Evolutionary conservation across 1,140 invertebrate species (phyloP).

Genomic region (Brachystomella parvula): DNA sequence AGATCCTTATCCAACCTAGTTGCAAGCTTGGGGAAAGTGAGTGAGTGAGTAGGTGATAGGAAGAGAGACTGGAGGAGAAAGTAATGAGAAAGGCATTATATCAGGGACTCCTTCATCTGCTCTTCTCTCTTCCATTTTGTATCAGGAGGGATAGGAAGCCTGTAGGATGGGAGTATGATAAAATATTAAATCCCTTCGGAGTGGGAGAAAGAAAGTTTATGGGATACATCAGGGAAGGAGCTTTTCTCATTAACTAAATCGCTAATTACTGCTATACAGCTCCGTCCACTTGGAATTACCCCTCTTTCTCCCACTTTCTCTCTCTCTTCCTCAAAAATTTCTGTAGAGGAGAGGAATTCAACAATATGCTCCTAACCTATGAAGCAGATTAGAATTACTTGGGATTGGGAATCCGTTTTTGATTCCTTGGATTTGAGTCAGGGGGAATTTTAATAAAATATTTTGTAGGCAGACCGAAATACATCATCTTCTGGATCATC

Average conservation of each 20-base stretch:
- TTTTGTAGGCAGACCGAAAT: neutral
- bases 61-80: neutral
- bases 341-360: neutral
- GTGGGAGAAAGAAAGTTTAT: neutral
- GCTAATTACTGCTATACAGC: slow-evolving; percentile 4
- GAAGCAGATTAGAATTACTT: no score
- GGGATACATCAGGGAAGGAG: slow-evolving; percentile 7
- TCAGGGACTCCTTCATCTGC: neutral
- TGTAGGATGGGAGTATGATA: neutral
- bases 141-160: no score
- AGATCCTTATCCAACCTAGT: no score
- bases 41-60: neutral
- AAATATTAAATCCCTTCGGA: slow-evolving; percentile 7
- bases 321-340: neutral
- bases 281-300: no score
- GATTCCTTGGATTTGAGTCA: no score
- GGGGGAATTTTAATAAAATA: neutral
- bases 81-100: neutral
- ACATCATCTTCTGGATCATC: neutral
- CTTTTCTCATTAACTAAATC: slow-evolving; percentile 13
- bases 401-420: no score
- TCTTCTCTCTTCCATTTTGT: neutral
- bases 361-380: no score
- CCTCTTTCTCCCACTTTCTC: neutral
- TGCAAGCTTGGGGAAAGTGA: neutral